Conservation (phyloP, 2,113 vertebrate species). For the Zosterops borbonicus region DNA sequence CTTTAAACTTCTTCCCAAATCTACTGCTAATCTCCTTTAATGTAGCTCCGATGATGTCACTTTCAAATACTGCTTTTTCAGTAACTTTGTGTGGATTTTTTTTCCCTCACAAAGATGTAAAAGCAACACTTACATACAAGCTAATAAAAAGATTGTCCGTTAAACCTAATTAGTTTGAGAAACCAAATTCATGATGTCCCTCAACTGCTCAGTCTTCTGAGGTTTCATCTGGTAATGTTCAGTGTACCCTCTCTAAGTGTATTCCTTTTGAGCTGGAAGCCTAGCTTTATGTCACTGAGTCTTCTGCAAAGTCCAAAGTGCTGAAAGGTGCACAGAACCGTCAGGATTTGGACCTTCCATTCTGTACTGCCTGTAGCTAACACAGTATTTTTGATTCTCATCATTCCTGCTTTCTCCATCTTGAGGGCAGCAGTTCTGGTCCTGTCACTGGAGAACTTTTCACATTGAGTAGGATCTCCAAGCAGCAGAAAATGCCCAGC, state of each 20-base stretch:
- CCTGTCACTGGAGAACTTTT: background rate
- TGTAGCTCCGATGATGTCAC: background rate
- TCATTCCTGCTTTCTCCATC: background rate
- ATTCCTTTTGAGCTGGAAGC: background rate
- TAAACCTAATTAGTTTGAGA: background rate
- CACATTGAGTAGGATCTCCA: background rate
- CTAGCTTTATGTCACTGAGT: background rate
- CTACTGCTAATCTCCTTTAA: conserved; percentile 45
- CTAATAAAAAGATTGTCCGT: background rate
- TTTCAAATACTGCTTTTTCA: background rate
- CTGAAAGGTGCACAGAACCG: background rate
- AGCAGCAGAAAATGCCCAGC: background rate
- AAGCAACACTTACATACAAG: background rate
- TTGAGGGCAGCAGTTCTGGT: background rate
- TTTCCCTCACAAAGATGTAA: background rate
- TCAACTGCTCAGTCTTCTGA: background rate
- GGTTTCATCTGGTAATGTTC: background rate
- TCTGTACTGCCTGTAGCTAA: background rate
- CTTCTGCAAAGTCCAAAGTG: background rate
- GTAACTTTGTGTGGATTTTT: background rate
- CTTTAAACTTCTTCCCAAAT: conserved; percentile 33
- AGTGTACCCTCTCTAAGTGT: background rate
- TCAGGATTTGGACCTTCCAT: background rate
- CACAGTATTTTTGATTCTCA: background rate
- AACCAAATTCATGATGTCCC: background rate